Base-by-base conservation (phyloP, 2,888 invertebrate species). In the Drosophila robusta region DNA sequence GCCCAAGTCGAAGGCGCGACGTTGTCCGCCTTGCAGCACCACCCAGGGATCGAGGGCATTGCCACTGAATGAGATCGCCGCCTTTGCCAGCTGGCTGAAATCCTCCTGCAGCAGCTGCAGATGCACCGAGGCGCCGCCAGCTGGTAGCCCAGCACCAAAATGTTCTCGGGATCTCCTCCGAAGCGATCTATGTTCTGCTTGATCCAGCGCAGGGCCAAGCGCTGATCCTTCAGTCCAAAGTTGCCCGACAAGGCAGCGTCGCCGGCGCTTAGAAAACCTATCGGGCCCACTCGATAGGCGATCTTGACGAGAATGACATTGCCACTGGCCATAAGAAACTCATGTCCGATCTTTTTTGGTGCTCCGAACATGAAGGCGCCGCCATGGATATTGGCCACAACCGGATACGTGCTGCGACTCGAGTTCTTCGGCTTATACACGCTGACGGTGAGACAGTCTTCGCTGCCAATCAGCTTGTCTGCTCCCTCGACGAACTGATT, bases 191-290 rank as follows among this genome's bases (percentile, higher is more conserved):
- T 81, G 16, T 80, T 78, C 6, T 38, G 18, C 16, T 54, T 80
- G 11, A 80, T 70, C 80, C 80, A 80, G 2, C 65, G 58, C n/a
- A 80, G 16, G 0, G 79, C 80, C 18, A 80, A 41, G 0, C 86
- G 75, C 24, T 80, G 80, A 61, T 80, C 80, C 12, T 80, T 80
- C 0, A 80, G 38, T 0, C 80, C 80, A 26, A 52, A 70, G 54
- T 80, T 80, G 0, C 80, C 80, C 0, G 96, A 94, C 0, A 95
- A 92, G 0, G 93, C 87, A 0, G 94, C 93, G 76, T 96, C 96
- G 38, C 95, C 95, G 0, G 96, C 95, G 86, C 95, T 96, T 0
- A 96, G 92, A 90, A 97, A 96, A 46, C 96, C 96, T 56, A 96
- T 87, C 0, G 95, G 94, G 44, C 96, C 96, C 12, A 96, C 81